Evolutionary conservation across 2,113 vertebrate genomes (phyloP).

Genomic region (Rhadina sibilatrix): DNA sequence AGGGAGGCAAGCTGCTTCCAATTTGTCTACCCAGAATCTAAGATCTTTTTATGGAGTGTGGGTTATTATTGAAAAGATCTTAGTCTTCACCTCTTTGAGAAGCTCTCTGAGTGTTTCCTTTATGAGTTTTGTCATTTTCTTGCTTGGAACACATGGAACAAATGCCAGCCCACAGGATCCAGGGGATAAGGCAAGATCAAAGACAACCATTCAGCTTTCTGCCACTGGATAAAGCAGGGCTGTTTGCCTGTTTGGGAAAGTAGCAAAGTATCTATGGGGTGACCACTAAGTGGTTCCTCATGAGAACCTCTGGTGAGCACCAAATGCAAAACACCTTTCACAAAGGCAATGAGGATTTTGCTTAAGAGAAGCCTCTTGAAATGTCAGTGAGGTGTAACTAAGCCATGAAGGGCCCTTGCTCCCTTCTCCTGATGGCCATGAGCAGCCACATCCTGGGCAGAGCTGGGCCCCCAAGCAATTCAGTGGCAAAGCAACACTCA

Average conservation of each 20-base stretch:
- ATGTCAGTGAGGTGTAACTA: neutral
- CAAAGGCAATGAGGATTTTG: neutral
- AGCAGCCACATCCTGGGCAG: neutral
- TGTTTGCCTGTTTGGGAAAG: neutral
- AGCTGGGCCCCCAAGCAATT: neutral
- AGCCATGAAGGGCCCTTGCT: neutral
- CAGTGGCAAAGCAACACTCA: neutral
- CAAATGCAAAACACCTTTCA: neutral
- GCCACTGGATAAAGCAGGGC: neutral
- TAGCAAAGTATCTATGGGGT: neutral
- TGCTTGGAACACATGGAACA: neutral
- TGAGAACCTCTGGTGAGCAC: neutral
- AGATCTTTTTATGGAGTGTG: neutral
- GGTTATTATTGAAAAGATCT: conserved; percentile 6
- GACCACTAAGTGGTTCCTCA: neutral
- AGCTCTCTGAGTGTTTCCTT: neutral
- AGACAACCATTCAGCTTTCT: neutral
- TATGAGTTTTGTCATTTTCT: neutral
- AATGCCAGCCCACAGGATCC: neutral
- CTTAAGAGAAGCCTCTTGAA: neutral
- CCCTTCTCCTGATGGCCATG: neutral
- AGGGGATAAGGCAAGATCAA: neutral
- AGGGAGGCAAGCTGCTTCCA: neutral
- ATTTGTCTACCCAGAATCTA: neutral
- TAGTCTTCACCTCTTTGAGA: neutral